Evolutionary conservation across 53 echinoderm and acorn worm species (phyloP).

Genomic region (Stichopus horrens): DNA sequence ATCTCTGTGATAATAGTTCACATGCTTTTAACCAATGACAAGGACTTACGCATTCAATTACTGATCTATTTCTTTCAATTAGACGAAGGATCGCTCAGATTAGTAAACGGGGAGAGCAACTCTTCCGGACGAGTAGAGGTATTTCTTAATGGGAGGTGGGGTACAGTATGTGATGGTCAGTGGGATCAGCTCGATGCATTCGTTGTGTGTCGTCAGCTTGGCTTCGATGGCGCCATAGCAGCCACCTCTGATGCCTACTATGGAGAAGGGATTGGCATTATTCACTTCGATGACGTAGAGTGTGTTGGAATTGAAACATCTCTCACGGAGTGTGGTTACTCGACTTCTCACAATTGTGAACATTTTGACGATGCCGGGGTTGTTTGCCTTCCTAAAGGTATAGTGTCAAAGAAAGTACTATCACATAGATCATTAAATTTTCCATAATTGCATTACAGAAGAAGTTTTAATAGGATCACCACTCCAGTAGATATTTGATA

Average conservation of each 20-base stretch:
- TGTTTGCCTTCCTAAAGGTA: not conserved
- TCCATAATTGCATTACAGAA: no score
- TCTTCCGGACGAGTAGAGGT: slow-evolving; percentile 63
- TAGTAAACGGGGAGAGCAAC: slow-evolving; percentile 36
- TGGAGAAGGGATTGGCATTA: not conserved
- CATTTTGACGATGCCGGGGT: not conserved
- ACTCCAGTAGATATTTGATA: no score
- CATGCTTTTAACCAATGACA: no score
- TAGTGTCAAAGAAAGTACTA: not conserved
- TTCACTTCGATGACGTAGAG: not conserved
- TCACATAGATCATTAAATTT: no score
- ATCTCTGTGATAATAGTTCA: no score
- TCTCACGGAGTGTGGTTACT: not conserved
- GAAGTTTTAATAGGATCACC: no score
- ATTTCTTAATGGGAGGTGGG: slow-evolving; percentile 46
- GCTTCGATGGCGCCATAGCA: not conserved
- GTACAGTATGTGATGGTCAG: slow-evolving; percentile 64
- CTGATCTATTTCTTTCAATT: no score
- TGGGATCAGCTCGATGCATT: slow-evolving; percentile 47
- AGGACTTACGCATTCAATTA: no score
- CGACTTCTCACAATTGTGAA: not conserved
- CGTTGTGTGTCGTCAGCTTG: slow-evolving; percentile 16
- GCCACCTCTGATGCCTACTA: not conserved
- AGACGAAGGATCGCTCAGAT: not conserved
- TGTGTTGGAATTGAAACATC: not conserved